phyloP scores from a whole-genome alignment of 2,797 vertebrate genomes.

The Malurus leucopterus region DNA sequence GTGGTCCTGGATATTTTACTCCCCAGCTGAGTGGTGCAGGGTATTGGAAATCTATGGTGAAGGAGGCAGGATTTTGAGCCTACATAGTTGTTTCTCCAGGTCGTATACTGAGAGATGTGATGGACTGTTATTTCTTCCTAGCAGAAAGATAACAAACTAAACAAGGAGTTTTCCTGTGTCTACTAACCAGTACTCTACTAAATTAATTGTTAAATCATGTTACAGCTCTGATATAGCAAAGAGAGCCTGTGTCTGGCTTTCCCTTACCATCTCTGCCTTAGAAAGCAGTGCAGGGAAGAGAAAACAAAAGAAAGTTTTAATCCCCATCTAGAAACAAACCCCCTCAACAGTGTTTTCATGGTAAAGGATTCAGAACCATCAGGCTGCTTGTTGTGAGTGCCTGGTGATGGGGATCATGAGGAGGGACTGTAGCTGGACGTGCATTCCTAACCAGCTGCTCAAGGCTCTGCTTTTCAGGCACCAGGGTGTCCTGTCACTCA shows the following conservation, averaged over 20 bases:
- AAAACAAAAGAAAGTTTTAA: neutral
- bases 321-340: neutral
- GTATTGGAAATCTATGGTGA: neutral
- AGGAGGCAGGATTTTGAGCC: neutral
- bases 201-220: neutral
- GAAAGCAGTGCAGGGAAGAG: neutral
- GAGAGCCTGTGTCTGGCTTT: neutral
- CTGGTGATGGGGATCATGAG: neutral
- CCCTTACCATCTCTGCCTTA: neutral
- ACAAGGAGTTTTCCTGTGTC: neutral
- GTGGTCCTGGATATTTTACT: neutral
- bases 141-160: neutral
- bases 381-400: neutral
- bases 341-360: neutral
- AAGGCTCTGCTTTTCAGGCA: conserved; percentile 7
- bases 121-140: neutral
- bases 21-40: neutral
- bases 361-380: neutral
- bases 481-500: conserved; percentile 16
- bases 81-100: neutral
- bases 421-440: neutral
- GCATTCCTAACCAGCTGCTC: conserved; percentile 23
- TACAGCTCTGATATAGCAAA: neutral
- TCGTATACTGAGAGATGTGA: neutral
- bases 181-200: neutral